Evolutionary conservation across 2,113 vertebrate genomes (phyloP), one percentile per base, ranked within the genome.

Genomic region (Malaclemys terrapin): DNA sequence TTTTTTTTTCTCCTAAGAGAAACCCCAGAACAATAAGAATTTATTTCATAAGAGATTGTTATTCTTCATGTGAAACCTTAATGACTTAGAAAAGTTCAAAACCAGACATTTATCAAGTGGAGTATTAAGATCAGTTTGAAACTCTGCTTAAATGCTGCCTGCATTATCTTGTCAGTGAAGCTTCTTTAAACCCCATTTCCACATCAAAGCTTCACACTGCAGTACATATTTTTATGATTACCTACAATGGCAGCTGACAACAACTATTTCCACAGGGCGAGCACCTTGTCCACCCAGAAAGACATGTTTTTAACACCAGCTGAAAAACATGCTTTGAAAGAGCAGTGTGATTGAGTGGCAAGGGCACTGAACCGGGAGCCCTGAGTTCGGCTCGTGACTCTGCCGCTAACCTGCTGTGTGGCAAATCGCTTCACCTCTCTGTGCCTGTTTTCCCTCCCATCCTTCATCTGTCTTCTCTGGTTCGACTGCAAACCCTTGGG

Each of bases 81-180:
- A 91, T 89, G 92, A 72, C 94, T 96, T 94, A 82, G 88, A 91
- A 96, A 96, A 82, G 86, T 94, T 97, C 82, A 97, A 91, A 93
- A 6, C 12, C 79, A 97, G 92, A 96, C 93, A 95, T 96, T 96
- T 94, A 91, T 95, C 91, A 96, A 96, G 57, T 54, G 87, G 90
- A 92, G 90, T 1, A 0, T 93, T 95, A 59, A 2, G 10, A 94
- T 94, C 88, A 75, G 86, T 93, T 96, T 95, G 94, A 90, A 96
- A 95, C 79, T 89, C 88, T 49, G 31, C 91, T 94, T 95, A 94
- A 95, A 95, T 0, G 0, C 42, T 94, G 81, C 31, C 89, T 85
- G 69, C 19, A 42, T 89, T 95, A 95, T 91, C 62, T 92, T 0
- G 0, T 92, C 89, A 91, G 88, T 0, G 4, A 86, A 88, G 84